Conservation (phyloP, 2,113 vertebrate genomes). For the Prinia subflava region DNA sequence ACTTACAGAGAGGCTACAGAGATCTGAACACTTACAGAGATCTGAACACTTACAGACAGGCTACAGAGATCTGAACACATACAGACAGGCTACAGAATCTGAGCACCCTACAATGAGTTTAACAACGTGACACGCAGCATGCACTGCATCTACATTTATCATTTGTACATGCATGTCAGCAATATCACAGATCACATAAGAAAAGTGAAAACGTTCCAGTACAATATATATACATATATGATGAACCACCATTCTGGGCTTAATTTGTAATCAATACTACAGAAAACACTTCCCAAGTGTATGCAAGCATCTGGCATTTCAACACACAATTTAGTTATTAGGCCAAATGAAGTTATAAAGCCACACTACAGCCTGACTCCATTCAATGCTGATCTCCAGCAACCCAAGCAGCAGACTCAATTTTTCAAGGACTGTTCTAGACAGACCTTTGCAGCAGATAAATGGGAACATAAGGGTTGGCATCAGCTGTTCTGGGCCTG, state of each 20-base stretch:
- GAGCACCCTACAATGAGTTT: not conserved
- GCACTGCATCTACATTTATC: fast-evolving
- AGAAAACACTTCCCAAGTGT: not conserved
- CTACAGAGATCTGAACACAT: not conserved
- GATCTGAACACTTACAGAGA: not conserved
- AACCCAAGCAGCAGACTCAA: not conserved
- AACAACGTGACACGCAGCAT: fast-evolving
- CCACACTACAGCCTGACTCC: not conserved
- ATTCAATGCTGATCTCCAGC: not conserved
- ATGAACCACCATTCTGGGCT: not conserved
- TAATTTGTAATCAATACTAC: not conserved
- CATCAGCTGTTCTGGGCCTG: not conserved
- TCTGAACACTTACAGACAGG: not conserved
- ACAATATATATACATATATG: not conserved
- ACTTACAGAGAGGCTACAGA: no score
- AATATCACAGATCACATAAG: fast-evolving
- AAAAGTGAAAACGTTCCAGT: not conserved
- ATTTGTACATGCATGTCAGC: no score
- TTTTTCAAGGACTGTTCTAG: not conserved
- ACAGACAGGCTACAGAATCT: not conserved
- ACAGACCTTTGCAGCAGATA: not conserved
- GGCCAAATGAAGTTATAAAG: not conserved
- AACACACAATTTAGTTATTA: not conserved
- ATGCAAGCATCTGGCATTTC: not conserved
- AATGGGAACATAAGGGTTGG: not conserved